Evolutionary conservation across 2,113 vertebrate species (phyloP).

Genomic region (Tonatia bakeri): DNA sequence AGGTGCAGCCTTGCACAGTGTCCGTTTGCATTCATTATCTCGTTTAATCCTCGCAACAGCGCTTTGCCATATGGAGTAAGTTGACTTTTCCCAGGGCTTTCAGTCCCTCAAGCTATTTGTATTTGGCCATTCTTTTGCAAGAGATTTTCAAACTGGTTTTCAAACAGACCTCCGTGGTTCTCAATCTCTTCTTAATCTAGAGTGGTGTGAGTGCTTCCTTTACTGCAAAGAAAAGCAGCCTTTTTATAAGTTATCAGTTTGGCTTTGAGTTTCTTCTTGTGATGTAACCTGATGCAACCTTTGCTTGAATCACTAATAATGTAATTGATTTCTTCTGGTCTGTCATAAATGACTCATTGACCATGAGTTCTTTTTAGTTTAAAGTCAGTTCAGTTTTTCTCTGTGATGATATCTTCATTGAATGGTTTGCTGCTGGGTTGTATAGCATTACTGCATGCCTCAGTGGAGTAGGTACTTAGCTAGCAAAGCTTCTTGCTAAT

Average conservation of each 20-base stretch:
- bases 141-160: conserved; percentile 19
- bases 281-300: conserved; percentile 34
- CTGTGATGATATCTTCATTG: not conserved
- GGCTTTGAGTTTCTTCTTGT: conserved; percentile 52
- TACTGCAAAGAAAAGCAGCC: conserved; percentile 14
- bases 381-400: not conserved
- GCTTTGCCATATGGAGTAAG: not conserved
- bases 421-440: not conserved
- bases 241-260: conserved; percentile 5
- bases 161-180: not conserved
- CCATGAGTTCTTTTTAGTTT: not conserved
- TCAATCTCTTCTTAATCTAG: conserved; percentile 26
- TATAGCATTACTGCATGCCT: not conserved
- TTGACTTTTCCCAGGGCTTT: conserved; percentile 4
- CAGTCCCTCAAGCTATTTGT: not conserved
- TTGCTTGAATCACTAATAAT: not conserved
- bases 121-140: not conserved
- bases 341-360: conserved; percentile 41
- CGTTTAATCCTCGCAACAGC: not conserved
- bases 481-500: not conserved
- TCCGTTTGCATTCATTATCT: not conserved
- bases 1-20: not conserved
- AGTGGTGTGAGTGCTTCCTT: conserved; percentile 12
- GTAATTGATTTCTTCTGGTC: conserved; percentile 10
- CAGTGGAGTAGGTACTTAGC: not conserved